phyloP scores from a whole-genome alignment of 2,797 vertebrate species.

The Poecile montanus region DNA sequence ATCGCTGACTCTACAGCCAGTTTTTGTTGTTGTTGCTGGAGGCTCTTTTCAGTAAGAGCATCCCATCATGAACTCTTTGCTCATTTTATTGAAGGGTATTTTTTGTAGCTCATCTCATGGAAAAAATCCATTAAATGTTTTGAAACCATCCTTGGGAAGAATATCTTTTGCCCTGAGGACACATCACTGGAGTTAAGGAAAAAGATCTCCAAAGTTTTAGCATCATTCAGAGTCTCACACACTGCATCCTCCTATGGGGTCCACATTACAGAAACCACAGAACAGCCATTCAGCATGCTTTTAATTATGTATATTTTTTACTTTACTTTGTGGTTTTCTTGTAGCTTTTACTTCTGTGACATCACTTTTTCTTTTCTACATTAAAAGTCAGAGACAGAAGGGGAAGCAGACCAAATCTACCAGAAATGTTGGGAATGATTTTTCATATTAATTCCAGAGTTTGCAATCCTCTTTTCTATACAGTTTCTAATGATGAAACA shows the following conservation, averaged over 20 bases:
- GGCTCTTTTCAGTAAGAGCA: constrained; percentile 5
- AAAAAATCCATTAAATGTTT: constrained; percentile 32
- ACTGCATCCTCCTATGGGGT: neutral
- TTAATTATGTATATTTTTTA: constrained; percentile 35
- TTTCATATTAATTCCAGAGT: neutral
- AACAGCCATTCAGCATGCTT: neutral
- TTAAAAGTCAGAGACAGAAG: neutral
- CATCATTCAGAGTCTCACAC: neutral
- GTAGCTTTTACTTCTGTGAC: constrained; percentile 37
- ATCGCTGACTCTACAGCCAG: neutral
- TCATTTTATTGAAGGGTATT: constrained; percentile 50
- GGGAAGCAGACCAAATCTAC: neutral
- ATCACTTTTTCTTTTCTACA: constrained; percentile 11
- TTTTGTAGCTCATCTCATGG: constrained; percentile 14
- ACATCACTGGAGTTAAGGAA: neutral
- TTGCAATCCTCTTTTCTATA: neutral
- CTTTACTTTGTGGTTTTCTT: constrained; percentile 13
- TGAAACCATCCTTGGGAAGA: constrained; percentile 10
- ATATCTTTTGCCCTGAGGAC: neutral
- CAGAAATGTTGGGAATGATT: neutral
- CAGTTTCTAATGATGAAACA: neutral
- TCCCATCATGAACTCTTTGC: neutral
- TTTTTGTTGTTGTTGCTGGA: constrained; percentile 27
- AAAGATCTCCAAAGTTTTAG: neutral
- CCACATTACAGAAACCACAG: constrained; percentile 17